phyloP scores from a whole-genome alignment of 2,113 vertebrate genomes.

The Channa argus region DNA sequence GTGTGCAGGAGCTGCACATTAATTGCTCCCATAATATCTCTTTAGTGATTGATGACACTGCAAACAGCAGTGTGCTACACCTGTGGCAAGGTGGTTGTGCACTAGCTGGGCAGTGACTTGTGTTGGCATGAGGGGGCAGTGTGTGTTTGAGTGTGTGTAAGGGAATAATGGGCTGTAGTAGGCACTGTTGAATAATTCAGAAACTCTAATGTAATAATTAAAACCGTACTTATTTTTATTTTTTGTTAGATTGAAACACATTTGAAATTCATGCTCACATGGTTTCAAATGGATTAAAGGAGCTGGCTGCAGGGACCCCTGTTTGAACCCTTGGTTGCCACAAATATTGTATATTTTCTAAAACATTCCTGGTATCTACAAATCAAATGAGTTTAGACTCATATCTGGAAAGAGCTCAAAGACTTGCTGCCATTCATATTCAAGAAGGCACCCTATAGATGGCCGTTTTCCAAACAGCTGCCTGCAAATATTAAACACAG shows the following conservation, averaged over 20 bases:
- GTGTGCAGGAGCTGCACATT: not conserved
- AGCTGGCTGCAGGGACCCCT: slow-evolving; percentile 40
- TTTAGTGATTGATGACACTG: slow-evolving; percentile 6
- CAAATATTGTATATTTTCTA: slow-evolving; percentile 28
- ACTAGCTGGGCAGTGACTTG: slow-evolving; percentile 8
- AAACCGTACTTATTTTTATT: not conserved
- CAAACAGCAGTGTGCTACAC: not conserved
- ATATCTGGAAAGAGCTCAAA: slow-evolving; percentile 59
- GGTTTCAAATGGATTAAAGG: slow-evolving; percentile 24
- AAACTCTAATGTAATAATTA: not conserved
- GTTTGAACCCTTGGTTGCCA: slow-evolving; percentile 25
- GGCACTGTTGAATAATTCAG: not conserved
- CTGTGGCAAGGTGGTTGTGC: not conserved
- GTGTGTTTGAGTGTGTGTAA: not conserved
- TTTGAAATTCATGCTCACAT: slow-evolving; percentile 2
- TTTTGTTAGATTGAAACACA: not conserved
- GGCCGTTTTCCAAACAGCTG: slow-evolving; percentile 69
- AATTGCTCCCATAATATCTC: not conserved
- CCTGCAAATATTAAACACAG: slow-evolving; percentile 38
- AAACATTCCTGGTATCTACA: slow-evolving; percentile 30
- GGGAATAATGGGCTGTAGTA: not conserved
- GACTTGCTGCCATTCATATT: slow-evolving; percentile 42
- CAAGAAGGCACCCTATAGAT: slow-evolving; percentile 40
- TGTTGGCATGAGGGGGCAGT: not conserved
- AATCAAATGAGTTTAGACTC: slow-evolving; percentile 45